Conservation (phyloP, 2,113 vertebrate species). For the Tinamus guttatus region DNA sequence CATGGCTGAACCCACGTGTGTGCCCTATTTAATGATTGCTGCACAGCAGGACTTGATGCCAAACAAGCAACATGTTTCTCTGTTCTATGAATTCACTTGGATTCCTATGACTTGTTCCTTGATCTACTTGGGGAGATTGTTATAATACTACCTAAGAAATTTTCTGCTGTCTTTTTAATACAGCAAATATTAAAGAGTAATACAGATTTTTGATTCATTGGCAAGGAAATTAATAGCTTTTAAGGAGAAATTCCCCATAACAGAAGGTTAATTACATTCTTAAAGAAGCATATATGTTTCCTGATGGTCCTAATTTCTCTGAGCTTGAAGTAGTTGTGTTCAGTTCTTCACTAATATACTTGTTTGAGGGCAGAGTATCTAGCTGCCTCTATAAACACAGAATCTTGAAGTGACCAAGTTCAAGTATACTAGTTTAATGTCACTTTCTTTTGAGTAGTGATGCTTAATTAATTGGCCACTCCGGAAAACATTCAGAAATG, state of each 20-base stretch:
- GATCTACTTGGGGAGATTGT: neutral
- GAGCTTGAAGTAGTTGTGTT: neutral
- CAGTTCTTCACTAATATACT: accelerated
- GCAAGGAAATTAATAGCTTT: neutral
- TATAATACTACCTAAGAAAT: neutral
- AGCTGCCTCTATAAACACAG: neutral
- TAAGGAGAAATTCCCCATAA: neutral
- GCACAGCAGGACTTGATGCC: neutral
- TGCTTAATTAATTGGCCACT: neutral
- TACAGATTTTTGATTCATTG: neutral
- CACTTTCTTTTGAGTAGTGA: neutral
- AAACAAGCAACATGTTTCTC: neutral
- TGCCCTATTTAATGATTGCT: neutral
- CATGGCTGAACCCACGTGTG: neutral
- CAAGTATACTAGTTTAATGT: neutral
- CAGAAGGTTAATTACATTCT: neutral
- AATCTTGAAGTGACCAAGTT: neutral
- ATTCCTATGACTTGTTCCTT: neutral
- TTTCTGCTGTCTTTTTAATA: neutral
- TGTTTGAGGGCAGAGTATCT: neutral
- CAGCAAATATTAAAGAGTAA: neutral
- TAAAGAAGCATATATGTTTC: neutral
- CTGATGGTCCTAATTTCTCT: neutral
- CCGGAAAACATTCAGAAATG: neutral
- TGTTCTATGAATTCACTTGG: neutral